Evolutionary conservation across 2,113 vertebrate genomes (phyloP).

Genomic region (Cryptomyrus ogoouensis): DNA sequence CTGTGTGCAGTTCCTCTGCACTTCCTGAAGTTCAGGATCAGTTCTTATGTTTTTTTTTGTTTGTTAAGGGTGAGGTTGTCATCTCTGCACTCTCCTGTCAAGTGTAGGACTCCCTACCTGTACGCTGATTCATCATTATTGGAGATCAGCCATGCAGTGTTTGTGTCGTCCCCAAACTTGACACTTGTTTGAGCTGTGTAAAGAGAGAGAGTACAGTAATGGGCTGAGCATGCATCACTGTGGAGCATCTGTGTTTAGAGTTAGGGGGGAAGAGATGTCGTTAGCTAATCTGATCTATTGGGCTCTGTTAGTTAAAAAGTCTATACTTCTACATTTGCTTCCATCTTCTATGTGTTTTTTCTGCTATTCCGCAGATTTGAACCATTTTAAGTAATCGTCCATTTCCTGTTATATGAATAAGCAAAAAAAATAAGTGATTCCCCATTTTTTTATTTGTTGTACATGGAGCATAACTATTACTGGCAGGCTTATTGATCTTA

Average conservation of each 20-base stretch:
- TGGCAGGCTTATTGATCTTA: neutral
- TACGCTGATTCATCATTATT: neutral
- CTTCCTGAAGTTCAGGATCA: neutral
- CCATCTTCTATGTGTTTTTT: neutral
- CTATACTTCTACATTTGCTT: neutral
- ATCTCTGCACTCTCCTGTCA: neutral
- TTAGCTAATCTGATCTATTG: neutral
- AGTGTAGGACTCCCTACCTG: neutral
- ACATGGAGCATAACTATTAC: neutral
- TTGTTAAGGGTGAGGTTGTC: neutral
- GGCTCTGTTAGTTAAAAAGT: neutral
- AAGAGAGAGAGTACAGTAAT: neutral
- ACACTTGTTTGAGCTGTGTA: neutral
- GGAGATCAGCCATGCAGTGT: neutral
- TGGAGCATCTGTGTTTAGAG: neutral
- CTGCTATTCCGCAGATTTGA: neutral
- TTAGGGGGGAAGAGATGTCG: neutral
- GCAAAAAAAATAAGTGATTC: neutral
- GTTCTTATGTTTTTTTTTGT: neutral
- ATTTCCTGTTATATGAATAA: neutral
- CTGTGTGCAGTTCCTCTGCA: neutral
- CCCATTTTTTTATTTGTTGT: neutral
- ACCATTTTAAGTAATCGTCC: neutral
- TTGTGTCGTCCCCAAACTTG: neutral
- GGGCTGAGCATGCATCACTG: neutral